Evolutionary conservation across 2,888 invertebrate species (phyloP).

Genomic region (Lampropteryx suffumata): DNA sequence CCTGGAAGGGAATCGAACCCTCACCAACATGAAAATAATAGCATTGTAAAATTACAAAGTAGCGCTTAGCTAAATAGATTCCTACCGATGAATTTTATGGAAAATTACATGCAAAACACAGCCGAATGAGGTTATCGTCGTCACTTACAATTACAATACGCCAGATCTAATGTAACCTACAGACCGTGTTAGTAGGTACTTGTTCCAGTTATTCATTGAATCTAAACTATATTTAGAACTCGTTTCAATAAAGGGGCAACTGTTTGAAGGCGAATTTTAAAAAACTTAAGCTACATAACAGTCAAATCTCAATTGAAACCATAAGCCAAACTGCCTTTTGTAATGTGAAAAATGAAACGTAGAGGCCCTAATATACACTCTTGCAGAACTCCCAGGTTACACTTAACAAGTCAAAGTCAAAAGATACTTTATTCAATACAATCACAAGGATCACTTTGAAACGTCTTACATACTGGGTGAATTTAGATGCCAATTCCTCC

Average conservation of each 20-base stretch:
- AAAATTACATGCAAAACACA: conserved; percentile 59
- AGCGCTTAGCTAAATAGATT: conserved; percentile 1
- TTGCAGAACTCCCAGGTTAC: background rate
- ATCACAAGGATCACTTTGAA: too few species aligned
- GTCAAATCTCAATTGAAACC: too few species aligned
- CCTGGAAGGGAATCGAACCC: too few species aligned
- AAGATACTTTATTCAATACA: too few species aligned
- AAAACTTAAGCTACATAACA: background rate
- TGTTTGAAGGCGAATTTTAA: conserved; percentile 5
- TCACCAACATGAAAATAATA: too few species aligned
- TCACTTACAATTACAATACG: conserved; percentile 37
- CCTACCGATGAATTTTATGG: conserved; percentile 38
- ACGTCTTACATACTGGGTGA: too few species aligned
- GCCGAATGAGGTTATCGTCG: conserved; percentile 60
- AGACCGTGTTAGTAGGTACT: conserved; percentile 34
- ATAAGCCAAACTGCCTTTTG: too few species aligned
- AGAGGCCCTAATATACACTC: background rate
- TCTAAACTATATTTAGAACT: conserved; percentile 34
- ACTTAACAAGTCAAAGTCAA: too few species aligned
- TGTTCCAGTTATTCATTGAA: conserved; percentile 53
- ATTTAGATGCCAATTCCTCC: too few species aligned
- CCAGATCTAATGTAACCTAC: conserved; percentile 25
- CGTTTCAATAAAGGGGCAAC: conserved; percentile 38
- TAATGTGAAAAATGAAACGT: background rate
- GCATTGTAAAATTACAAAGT: too few species aligned